Percentiles rank a stretch among this genome's conserved stretches.
Evolutionary conservation across 2,797 vertebrate genomes (phyloP).

Genomic region (Sebastes elongatus): DNA sequence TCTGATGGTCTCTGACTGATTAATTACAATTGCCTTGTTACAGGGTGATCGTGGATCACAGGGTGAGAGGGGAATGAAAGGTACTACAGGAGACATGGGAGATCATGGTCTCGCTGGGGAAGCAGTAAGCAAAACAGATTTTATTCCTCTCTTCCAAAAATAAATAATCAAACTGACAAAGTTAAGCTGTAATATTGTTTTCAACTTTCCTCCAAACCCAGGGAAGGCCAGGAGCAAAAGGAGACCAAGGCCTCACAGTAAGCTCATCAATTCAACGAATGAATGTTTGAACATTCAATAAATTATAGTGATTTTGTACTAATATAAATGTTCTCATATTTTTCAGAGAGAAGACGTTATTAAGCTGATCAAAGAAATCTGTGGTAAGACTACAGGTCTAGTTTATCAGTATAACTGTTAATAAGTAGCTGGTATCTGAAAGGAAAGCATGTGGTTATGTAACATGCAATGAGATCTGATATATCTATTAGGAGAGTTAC

Average conservation of each 20-base stretch:
- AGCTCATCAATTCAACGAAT: slow-evolving; percentile 51
- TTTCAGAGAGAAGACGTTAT: slow-evolving; percentile 91
- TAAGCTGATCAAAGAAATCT: slow-evolving; percentile 93
- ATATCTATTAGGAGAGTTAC: background rate
- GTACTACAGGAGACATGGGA: slow-evolving; percentile 86
- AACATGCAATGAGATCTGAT: background rate
- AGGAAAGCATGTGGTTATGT: background rate
- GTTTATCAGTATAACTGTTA: background rate
- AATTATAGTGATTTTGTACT: background rate
- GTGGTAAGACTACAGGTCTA: slow-evolving; percentile 81
- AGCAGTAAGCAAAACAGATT: slow-evolving; percentile 76
- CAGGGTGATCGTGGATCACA: slow-evolving; percentile 88
- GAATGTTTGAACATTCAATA: background rate
- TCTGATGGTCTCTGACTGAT: slow-evolving; percentile 1
- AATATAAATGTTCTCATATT: background rate
- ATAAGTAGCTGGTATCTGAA: background rate
- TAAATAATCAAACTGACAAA: background rate
- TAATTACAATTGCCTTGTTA: background rate
- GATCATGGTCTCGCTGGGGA: slow-evolving; percentile 86
- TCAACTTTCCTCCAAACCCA: slow-evolving; percentile 49
- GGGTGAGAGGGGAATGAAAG: slow-evolving; percentile 89
- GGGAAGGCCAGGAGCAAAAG: slow-evolving; percentile 87
- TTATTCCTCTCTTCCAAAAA: background rate
- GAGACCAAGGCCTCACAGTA: slow-evolving; percentile 90
- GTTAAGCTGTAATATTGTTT: slow-evolving; percentile 1